These are phyloP conservation scores for Heliconius erato DNA, from an alignment of 2,888 invertebrate species.

Conservation along the genomic window DNA sequence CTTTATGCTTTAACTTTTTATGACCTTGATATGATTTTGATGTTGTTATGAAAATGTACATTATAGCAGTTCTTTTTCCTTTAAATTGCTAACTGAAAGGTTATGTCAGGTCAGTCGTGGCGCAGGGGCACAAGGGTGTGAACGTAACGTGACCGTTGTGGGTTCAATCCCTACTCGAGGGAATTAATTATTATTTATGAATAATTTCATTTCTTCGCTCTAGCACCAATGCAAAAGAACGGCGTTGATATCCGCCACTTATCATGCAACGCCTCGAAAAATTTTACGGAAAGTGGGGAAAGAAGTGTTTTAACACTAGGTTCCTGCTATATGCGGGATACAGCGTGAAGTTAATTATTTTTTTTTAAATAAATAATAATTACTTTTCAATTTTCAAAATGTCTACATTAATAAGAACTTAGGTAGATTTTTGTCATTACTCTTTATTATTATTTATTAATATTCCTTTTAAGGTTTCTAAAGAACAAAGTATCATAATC, in stretches of 20 bases:
- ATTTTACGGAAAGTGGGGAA: background rate
- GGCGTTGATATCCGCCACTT: too few species aligned
- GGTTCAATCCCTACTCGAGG: too few species aligned
- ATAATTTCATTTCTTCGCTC: too few species aligned
- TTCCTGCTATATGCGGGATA: background rate
- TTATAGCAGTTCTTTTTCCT: too few species aligned
- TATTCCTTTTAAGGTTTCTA: background rate
- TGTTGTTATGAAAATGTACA: too few species aligned
- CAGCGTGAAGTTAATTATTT: background rate
- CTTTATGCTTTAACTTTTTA: background rate
- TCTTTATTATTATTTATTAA: background rate
- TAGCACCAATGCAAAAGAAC: too few species aligned
- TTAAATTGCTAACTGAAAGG: too few species aligned
- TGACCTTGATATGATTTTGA: background rate
- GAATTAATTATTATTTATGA: too few species aligned
- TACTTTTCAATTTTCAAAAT: background rate
- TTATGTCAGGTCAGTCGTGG: too few species aligned
- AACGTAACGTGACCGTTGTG: too few species aligned
- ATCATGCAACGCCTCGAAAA: background rate
- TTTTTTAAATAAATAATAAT: background rate
- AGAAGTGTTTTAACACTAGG: background rate
- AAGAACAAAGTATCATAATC: constrained; percentile 14
- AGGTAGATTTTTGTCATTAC: background rate
- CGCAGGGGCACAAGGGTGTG: too few species aligned
- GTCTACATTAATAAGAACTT: background rate